These are phyloP conservation scores for Mionectes olivaceus DNA, from an alignment of 2,797 vertebrate species.

Conservation along the genomic window DNA sequence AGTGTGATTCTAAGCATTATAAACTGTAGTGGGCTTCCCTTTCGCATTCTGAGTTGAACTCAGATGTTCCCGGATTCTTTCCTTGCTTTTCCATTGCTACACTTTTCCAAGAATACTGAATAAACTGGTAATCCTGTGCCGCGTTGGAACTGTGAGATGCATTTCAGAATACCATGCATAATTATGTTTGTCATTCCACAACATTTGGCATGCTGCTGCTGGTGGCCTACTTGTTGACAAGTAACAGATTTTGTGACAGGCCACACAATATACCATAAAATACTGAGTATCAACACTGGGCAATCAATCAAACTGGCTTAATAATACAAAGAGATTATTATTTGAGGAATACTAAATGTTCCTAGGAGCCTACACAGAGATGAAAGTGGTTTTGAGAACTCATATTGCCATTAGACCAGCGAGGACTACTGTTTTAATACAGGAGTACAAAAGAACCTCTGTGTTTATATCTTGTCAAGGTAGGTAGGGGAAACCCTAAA, in stretches of 20 bases:
- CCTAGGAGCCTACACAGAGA: background rate
- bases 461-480: background rate
- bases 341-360: conserved; percentile 8
- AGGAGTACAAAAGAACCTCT: background rate
- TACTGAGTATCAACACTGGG: conserved; percentile 51
- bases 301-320: conserved; percentile 40
- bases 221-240: conserved; percentile 68
- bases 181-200: conserved; percentile 61
- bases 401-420: background rate
- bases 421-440: background rate
- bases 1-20: background rate
- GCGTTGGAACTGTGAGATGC: conserved; percentile 16
- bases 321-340: conserved; percentile 46
- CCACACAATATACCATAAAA: conserved; percentile 69
- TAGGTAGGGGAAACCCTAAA: background rate
- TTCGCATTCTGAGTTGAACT: background rate
- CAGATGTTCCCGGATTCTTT: background rate
- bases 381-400: background rate
- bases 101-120: background rate
- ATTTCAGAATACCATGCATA: conserved; percentile 49
- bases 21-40: background rate
- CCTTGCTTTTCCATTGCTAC: background rate
- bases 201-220: conserved; percentile 53
- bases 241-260: conserved; percentile 66
- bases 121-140: background rate